Percentiles rank a stretch among this genome's conserved stretches.
Conservation (phyloP, 2,797 vertebrate genomes). For the Pseudomugil gertrudae region DNA sequence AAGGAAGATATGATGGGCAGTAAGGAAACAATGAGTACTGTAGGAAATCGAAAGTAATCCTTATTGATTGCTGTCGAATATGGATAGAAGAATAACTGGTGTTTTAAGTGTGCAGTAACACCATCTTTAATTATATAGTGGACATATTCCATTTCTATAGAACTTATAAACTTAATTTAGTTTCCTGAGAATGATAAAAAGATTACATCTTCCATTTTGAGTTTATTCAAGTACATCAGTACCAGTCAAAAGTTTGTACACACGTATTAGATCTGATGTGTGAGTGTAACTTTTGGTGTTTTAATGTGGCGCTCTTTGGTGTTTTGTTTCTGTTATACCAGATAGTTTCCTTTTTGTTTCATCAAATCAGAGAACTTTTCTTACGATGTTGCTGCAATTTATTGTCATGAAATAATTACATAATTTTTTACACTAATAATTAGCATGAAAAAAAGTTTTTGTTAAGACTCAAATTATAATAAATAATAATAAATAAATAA, state of each 20-base stretch:
- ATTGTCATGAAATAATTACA: neutral
- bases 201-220: neutral
- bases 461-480: too few species aligned
- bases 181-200: neutral
- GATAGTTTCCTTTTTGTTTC: neutral
- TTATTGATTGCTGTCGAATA: neutral
- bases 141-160: neutral
- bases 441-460: too few species aligned
- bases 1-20: slow-evolving; percentile 5
- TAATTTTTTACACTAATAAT: neutral
- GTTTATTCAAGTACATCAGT: too few species aligned
- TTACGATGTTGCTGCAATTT: neutral
- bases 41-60: neutral
- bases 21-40: slow-evolving; percentile 8
- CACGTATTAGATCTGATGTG: neutral
- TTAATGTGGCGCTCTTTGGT: neutral
- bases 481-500: too few species aligned
- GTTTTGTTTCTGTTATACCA: neutral
- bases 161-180: neutral
- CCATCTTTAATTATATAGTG: neutral
- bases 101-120: neutral
- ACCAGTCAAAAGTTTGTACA: neutral
- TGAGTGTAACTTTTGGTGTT: neutral
- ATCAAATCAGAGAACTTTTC: neutral
- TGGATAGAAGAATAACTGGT: neutral